phyloP scores from a whole-genome alignment of 1,140 invertebrate species.

The Temnothorax curvispinosus region DNA sequence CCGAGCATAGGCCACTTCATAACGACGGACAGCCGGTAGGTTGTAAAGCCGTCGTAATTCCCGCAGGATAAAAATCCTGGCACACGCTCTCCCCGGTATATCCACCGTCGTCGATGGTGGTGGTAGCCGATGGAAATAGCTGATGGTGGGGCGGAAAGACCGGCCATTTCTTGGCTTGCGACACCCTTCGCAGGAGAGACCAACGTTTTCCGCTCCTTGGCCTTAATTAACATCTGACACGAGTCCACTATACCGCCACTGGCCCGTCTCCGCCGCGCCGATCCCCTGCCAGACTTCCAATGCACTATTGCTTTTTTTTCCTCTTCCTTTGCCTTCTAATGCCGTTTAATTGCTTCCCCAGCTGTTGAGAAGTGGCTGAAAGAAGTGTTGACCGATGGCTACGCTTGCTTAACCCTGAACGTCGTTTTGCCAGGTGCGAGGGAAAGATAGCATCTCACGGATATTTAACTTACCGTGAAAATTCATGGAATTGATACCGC shows the following conservation, averaged over 20 bases:
- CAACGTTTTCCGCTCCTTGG: conserved; percentile 83
- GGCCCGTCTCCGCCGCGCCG: conserved; percentile 56
- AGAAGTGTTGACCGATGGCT: conserved; percentile 63
- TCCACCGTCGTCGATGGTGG: neutral
- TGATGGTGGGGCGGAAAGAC: conserved; percentile 55
- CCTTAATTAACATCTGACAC: conserved; percentile 85
- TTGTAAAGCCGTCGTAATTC: conserved; percentile 78
- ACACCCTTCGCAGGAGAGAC: conserved; percentile 78
- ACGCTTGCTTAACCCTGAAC: conserved; percentile 71
- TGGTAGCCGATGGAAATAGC: conserved; percentile 33
- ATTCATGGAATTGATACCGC: conserved; percentile 48
- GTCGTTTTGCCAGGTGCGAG: conserved; percentile 68
- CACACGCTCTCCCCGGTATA: conserved; percentile 73
- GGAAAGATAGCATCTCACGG: conserved; percentile 60
- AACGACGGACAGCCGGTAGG: conserved; percentile 79
- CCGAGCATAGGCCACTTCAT: conserved; percentile 71
- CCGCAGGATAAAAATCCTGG: conserved; percentile 80
- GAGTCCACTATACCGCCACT: conserved; percentile 74
- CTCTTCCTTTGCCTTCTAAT: conserved; percentile 58
- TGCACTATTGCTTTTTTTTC: conserved; percentile 58
- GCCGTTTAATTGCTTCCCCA: conserved; percentile 70
- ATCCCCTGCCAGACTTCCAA: conserved; percentile 76
- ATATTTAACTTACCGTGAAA: conserved; percentile 47
- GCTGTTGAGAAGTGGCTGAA: conserved; percentile 67
- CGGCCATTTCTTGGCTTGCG: conserved; percentile 79